These are phyloP conservation scores for Ceryle rudis DNA, from an alignment of 2,797 vertebrate genomes.

Conservation along the genomic window DNA sequence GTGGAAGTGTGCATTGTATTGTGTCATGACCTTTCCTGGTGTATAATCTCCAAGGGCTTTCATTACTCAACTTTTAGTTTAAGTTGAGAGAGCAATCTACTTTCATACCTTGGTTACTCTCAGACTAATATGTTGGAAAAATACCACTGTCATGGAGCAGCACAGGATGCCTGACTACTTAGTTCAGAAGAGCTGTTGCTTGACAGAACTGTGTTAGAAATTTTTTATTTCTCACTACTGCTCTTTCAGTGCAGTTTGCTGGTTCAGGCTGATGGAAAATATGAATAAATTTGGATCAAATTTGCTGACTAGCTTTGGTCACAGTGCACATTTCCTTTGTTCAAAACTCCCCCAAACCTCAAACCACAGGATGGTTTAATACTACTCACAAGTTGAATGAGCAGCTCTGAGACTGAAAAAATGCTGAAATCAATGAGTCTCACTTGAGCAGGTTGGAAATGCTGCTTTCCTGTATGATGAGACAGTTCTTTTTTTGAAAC, in stretches of 20 bases:
- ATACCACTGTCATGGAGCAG: neutral
- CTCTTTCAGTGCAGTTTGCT: neutral
- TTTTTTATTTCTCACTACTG: neutral
- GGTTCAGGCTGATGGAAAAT: neutral
- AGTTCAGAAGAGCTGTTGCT: neutral
- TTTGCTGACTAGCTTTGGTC: neutral
- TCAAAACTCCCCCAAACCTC: neutral
- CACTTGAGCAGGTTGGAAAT: neutral
- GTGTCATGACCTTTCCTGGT: slow-evolving; percentile 3
- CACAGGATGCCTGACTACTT: neutral
- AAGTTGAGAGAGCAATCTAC: neutral
- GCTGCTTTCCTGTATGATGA: neutral
- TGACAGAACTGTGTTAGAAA: neutral
- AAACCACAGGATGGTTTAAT: neutral
- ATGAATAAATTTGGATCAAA: neutral
- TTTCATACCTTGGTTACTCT: neutral
- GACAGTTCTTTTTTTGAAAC: neutral
- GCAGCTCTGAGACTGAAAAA: neutral
- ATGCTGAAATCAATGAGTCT: neutral
- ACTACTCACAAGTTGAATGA: neutral
- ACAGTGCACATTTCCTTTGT: neutral
- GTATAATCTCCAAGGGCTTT: neutral
- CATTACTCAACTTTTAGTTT: neutral
- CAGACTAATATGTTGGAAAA: neutral
- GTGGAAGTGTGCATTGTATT: slow-evolving; percentile 1